Conservation (phyloP, 2,797 vertebrate species). For the Cossypha polioptera region DNA sequence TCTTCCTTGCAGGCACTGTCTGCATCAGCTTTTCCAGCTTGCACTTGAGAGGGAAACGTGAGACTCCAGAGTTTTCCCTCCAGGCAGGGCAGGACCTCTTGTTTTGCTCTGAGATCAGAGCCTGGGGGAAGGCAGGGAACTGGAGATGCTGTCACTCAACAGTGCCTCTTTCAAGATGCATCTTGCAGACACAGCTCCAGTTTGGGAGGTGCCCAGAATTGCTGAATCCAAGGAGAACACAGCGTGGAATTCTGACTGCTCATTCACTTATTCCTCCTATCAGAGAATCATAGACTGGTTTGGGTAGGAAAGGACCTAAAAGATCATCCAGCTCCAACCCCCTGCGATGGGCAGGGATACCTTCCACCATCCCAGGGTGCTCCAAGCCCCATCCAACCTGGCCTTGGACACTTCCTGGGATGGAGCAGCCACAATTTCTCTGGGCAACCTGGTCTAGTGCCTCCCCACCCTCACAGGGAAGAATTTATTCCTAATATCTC, state of each 20-base stretch:
- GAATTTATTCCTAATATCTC: not conserved
- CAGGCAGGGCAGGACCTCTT: not conserved
- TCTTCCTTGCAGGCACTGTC: not conserved
- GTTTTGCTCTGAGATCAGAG: not conserved
- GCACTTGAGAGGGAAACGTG: not conserved
- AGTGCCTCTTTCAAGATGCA: not conserved
- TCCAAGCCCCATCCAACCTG: not conserved
- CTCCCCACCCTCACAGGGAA: not conserved
- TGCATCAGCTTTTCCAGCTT: not conserved
- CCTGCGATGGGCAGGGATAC: not conserved
- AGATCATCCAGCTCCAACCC: not conserved
- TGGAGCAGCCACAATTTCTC: not conserved
- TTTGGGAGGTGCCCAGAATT: not conserved
- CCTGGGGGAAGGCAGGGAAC: not conserved
- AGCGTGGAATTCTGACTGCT: not conserved
- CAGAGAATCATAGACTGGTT: no score
- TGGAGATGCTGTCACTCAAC: not conserved
- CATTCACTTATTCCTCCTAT: not conserved
- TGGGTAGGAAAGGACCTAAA: not conserved
- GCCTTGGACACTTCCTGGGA: not conserved
- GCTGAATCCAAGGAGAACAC: not conserved
- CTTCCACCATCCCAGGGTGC: not conserved
- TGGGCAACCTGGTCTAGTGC: accelerated
- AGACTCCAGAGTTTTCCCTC: not conserved
- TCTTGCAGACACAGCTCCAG: not conserved